Evolutionary conservation across 2,888 invertebrate species (phyloP).

Genomic region (Tinea semifulvella): DNA sequence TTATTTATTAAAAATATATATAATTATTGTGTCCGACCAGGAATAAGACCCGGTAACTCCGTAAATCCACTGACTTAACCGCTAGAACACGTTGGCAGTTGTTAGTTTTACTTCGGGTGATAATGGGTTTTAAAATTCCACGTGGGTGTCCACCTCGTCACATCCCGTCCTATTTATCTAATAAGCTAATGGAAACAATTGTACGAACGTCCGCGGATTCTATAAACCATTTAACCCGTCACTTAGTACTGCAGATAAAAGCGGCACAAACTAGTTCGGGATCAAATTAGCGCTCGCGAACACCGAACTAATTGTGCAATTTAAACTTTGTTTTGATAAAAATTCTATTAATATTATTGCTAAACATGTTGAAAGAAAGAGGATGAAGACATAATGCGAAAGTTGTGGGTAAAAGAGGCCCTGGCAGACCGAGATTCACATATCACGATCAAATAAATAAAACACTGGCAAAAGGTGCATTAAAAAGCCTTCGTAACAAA

Average conservation of each 20-base stretch:
- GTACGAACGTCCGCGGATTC: constrained; percentile 51
- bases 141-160: constrained; percentile 1
- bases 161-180: constrained; percentile 18
- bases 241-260: neutral
- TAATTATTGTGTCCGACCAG: no score
- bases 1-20: no score
- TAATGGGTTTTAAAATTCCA: constrained; percentile 7
- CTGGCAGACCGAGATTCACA: no score
- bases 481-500: no score
- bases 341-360: no score
- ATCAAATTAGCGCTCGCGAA: neutral
- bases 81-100: neutral
- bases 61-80: no score
- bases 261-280: neutral
- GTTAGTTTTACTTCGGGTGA: no score
- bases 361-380: no score
- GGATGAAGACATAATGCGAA: neutral
- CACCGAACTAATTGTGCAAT: neutral
- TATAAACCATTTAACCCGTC: constrained; percentile 52
- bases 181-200: constrained; percentile 46
- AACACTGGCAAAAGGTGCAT: no score
- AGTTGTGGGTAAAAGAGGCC: neutral
- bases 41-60: no score
- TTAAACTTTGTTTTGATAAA: no score
- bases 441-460: no score